phyloP scores from a whole-genome alignment of 1,140 invertebrate genomes.

The Zaprionus taronus region DNA sequence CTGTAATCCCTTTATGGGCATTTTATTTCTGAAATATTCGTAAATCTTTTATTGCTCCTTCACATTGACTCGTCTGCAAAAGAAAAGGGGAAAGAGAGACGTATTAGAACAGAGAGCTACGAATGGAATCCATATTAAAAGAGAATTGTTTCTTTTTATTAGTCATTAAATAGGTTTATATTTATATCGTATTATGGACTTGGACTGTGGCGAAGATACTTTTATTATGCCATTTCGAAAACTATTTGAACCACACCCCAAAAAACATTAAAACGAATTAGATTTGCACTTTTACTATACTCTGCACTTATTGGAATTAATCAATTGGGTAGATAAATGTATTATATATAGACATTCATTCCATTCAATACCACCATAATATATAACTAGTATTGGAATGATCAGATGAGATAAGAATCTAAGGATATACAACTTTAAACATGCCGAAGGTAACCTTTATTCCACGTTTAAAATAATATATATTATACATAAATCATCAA shows the following conservation, averaged over 20 bases:
- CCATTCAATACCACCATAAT: no score
- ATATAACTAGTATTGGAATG: no score
- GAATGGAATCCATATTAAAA: background rate
- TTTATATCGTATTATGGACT: background rate
- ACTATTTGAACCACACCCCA: background rate
- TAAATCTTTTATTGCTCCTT: background rate
- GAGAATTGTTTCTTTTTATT: background rate
- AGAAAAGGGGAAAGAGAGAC: background rate
- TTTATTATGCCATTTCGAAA: background rate
- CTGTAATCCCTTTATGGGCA: background rate
- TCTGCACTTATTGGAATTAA: background rate
- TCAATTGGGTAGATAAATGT: background rate
- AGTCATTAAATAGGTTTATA: background rate
- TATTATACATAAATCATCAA: no score
- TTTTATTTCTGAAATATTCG: background rate
- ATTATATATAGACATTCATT: no score
- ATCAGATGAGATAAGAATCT: no score
- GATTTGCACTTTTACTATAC: background rate
- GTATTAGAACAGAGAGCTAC: background rate
- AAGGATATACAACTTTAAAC: no score
- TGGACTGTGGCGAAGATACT: background rate
- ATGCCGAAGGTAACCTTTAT: no score
- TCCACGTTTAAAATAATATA: no score
- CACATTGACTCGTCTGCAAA: constrained; percentile 4
- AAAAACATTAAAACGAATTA: background rate